Evolutionary conservation across 1,140 invertebrate genomes (phyloP).

Genomic region (Tribolium madens): DNA sequence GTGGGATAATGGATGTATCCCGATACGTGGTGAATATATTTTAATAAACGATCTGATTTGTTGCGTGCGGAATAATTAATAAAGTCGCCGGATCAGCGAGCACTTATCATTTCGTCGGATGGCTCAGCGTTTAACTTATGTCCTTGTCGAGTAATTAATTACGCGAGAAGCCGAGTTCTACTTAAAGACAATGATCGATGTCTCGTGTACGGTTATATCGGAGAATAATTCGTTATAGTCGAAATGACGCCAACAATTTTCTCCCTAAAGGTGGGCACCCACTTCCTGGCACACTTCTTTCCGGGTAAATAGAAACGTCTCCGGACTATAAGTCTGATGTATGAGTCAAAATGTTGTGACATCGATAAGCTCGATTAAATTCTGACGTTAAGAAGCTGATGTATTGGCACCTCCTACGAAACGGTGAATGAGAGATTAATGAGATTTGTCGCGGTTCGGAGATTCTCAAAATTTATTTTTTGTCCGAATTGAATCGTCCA

Average conservation of each 20-base stretch:
- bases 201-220: constrained; percentile 21
- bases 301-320: constrained; percentile 6
- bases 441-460: constrained; percentile 19
- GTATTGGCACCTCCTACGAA: constrained; percentile 28
- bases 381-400: constrained; percentile 10
- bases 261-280: background rate
- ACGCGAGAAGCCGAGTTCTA: constrained; percentile 6
- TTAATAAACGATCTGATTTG: constrained; percentile 42
- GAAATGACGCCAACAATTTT: constrained; percentile 16
- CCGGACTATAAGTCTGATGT: background rate
- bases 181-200: constrained; percentile 37
- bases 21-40: constrained; percentile 26
- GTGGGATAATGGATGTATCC: constrained; percentile 12
- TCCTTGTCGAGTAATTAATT: constrained; percentile 33
- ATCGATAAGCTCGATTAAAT: constrained; percentile 54
- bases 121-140: constrained; percentile 16
- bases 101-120: constrained; percentile 32
- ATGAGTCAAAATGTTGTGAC: constrained; percentile 24
- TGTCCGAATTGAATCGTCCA: constrained; percentile 19
- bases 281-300: background rate
- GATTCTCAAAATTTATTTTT: constrained; percentile 41
- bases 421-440: constrained; percentile 5
- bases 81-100: constrained; percentile 20
- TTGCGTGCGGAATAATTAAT: constrained; percentile 45
- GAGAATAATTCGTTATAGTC: constrained; percentile 25